Percentiles rank a stretch among this genome's conserved stretches.
These are phyloP conservation scores for Nomada lathburiana DNA, from an alignment of 2,888 invertebrate species.

Conservation along the genomic window DNA sequence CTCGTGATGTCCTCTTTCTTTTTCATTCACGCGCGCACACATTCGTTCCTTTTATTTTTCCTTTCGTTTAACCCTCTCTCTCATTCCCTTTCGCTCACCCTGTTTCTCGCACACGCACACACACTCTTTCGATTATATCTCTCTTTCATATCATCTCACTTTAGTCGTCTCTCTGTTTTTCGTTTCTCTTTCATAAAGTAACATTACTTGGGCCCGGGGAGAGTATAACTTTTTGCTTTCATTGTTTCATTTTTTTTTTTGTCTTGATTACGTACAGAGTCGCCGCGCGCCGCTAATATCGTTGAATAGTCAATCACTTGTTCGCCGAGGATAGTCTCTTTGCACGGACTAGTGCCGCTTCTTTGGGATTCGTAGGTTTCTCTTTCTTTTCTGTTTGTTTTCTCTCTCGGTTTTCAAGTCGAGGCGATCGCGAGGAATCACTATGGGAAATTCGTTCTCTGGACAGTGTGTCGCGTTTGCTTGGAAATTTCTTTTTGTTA, in stretches of 20 bases:
- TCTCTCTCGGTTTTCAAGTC: neutral
- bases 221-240: slow-evolving; percentile 76
- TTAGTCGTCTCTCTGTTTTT: slow-evolving; percentile 45
- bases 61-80: slow-evolving; percentile 27
- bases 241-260: slow-evolving; percentile 45
- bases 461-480: slow-evolving; percentile 15
- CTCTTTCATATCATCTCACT: slow-evolving; percentile 53
- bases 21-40: slow-evolving; percentile 3
- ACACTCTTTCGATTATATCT: slow-evolving; percentile 36
- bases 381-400: neutral
- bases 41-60: slow-evolving; percentile 13
- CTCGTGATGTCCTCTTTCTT: slow-evolving; percentile 39
- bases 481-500: neutral
- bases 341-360: neutral
- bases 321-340: neutral
- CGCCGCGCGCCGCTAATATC: slow-evolving; percentile 70
- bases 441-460: neutral
- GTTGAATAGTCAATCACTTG: slow-evolving; percentile 39
- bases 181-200: slow-evolving; percentile 64
- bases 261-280: slow-evolving; percentile 67
- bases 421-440: neutral
- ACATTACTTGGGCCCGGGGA: slow-evolving; percentile 84
- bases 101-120: slow-evolving; percentile 7
- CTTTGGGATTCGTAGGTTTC: neutral
- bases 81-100: slow-evolving; percentile 28